A percentile compares a stretch with the other conserved stretches of the same genome.
These are phyloP conservation scores for Pipra filicauda DNA, from an alignment of 2,113 vertebrate genomes.

Conservation along the genomic window DNA sequence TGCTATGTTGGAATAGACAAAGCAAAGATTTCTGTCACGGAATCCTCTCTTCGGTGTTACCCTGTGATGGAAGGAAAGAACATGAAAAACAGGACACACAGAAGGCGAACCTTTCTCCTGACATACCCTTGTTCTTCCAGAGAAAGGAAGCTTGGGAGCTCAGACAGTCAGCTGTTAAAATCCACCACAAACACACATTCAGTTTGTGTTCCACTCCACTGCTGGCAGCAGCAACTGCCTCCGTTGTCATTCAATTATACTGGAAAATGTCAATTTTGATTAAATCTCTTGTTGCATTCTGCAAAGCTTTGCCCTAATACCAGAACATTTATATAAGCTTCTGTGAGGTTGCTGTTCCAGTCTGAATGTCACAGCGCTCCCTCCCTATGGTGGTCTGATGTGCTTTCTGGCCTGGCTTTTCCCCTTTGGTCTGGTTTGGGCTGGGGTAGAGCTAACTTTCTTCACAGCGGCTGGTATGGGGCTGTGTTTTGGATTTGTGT, in stretches of 20 bases:
- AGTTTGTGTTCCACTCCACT: not conserved
- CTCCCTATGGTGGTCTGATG: fast-evolving
- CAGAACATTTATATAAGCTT: not conserved
- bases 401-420: not conserved
- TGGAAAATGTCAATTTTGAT: constrained; percentile 31
- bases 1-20: not conserved
- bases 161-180: not conserved
- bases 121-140: not conserved
- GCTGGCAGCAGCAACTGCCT: not conserved
- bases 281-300: constrained; percentile 5
- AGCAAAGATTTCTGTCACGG: not conserved
- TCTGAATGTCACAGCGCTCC: not conserved
- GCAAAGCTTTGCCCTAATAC: not conserved
- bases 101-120: not conserved
- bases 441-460: not conserved
- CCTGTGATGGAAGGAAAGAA: not conserved
- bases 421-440: not conserved
- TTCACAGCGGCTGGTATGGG: not conserved
- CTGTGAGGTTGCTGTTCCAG: not conserved
- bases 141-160: not conserved
- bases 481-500: not conserved
- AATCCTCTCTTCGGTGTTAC: not conserved
- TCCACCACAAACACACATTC: not conserved
- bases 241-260: not conserved
- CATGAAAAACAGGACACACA: not conserved